A percentile compares a stretch with the other conserved stretches of the same genome.
Evolutionary conservation across 2,113 vertebrate genomes (phyloP).

Genomic region (Platycercus adscitus): DNA sequence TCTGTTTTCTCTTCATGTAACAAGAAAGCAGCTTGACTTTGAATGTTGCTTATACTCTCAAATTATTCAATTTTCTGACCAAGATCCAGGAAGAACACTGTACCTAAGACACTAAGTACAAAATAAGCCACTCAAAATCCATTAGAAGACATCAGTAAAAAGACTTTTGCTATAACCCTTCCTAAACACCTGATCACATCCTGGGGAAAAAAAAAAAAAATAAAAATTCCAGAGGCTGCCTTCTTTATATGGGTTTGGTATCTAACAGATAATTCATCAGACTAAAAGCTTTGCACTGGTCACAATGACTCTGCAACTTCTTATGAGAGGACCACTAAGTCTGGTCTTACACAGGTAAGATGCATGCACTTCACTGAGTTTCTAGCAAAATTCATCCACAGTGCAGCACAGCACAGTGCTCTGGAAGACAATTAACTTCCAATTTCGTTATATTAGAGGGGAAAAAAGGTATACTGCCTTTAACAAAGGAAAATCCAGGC

Average conservation of each 20-base stretch:
- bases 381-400: not conserved
- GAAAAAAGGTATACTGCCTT: not conserved
- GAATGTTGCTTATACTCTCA: not conserved
- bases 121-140: not conserved
- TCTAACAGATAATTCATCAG: not conserved
- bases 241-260: not conserved
- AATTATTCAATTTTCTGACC: not conserved
- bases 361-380: not conserved
- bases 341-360: not conserved
- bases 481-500: not conserved
- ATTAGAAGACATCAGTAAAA: not conserved
- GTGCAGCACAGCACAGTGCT: not conserved
- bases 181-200: not conserved
- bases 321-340: not conserved
- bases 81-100: not conserved
- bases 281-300: not conserved
- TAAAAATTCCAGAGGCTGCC: not conserved
- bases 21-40: slow-evolving; percentile 25
- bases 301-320: not conserved
- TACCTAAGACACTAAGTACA: not conserved
- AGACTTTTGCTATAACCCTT: not conserved
- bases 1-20: slow-evolving; percentile 40
- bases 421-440: not conserved
- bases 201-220: not conserved
- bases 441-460: not conserved